phyloP scores from a whole-genome alignment of 2,888 invertebrate species.

The Agrochola macilenta region DNA sequence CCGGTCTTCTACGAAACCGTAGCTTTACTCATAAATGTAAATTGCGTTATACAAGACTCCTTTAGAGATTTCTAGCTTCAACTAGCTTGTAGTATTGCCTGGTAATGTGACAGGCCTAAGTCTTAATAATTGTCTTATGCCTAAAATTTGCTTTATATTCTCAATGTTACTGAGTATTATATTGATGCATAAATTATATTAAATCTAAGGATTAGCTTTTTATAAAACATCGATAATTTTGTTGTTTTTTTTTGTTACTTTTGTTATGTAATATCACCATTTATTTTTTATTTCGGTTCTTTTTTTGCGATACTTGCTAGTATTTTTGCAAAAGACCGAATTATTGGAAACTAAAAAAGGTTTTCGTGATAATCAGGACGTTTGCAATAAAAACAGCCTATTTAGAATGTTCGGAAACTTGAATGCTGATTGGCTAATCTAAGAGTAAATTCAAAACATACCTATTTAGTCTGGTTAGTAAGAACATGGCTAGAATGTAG shows the following conservation, averaged over 20 bases:
- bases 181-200: conserved; percentile 9
- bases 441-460: not conserved
- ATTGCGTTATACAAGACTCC: not conserved
- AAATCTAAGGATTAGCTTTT: not conserved
- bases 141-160: not conserved
- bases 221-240: conserved; percentile 4
- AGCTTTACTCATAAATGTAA: not conserved
- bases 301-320: not conserved
- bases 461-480: not conserved
- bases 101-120: not conserved
- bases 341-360: not conserved
- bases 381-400: not conserved
- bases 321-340: not conserved
- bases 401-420: not conserved
- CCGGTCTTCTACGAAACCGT: not conserved
- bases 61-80: not conserved
- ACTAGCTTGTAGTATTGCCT: not conserved
- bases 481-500: not conserved
- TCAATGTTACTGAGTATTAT: conserved; percentile 2
- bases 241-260: not conserved
- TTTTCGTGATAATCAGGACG: not conserved
- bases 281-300: too few species aligned
- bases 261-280: too few species aligned
- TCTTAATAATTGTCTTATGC: not conserved
- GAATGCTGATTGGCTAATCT: not conserved